Conservation (phyloP, 2,113 vertebrate genomes). For the Campylorhamphus procurvoides region DNA sequence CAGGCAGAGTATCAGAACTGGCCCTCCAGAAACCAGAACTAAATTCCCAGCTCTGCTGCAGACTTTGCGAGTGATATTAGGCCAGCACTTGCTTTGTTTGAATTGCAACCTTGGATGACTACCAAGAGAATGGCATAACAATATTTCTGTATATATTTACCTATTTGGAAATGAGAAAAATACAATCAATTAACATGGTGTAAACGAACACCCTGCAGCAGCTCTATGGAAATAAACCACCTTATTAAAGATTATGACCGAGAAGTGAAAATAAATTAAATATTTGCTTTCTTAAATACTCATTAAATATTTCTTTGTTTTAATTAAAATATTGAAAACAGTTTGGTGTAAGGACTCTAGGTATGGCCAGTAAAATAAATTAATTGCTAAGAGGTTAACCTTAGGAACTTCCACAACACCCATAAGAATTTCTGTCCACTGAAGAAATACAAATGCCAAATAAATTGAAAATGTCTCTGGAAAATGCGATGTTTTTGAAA, state of each 20-base stretch:
- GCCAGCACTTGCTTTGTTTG: background rate
- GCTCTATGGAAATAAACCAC: background rate
- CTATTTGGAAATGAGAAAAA: background rate
- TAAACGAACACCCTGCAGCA: background rate
- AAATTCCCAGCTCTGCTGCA: background rate
- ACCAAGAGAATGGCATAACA: accelerated
- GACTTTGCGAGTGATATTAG: background rate
- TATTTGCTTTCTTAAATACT: background rate
- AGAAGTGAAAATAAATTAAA: background rate
- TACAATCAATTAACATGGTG: background rate
- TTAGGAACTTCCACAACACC: background rate
- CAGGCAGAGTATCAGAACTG: background rate
- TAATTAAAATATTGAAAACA: background rate
- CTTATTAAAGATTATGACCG: background rate
- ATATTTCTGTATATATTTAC: background rate
- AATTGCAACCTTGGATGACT: background rate
- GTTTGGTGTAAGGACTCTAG: background rate
- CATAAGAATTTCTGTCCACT: background rate
- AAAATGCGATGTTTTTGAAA: background rate
- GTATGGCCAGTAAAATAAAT: background rate
- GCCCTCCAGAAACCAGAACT: background rate
- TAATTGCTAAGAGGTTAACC: background rate
- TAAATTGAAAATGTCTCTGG: background rate
- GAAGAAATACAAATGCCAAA: background rate
- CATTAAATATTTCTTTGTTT: background rate